A percentile compares a stretch with the other conserved stretches of the same genome.
Conservation (phyloP, 2,797 vertebrate genomes). For the Xenentodon cancila region DNA sequence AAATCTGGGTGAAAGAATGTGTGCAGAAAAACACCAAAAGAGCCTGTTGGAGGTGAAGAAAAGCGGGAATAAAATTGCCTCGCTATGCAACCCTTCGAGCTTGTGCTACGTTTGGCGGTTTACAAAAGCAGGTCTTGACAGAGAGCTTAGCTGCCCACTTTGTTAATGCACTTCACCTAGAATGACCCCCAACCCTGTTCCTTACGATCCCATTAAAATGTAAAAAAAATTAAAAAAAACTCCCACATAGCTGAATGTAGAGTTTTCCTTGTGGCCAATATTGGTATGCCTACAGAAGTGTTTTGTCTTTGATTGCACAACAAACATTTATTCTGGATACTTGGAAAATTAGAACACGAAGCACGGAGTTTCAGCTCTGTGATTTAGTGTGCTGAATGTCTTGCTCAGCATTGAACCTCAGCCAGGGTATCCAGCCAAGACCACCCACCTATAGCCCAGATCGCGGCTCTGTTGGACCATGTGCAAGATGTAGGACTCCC, state of each 20-base stretch:
- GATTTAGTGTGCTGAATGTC: constrained; percentile 37
- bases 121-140: constrained; percentile 61
- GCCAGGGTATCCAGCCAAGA: constrained; percentile 44
- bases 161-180: constrained; percentile 53
- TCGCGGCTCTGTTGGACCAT: constrained; percentile 95
- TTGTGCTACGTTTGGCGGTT: constrained; percentile 57
- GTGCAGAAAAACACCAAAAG: constrained; percentile 53
- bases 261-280: background rate
- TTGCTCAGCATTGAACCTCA: constrained; percentile 22
- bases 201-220: constrained; percentile 29
- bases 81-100: constrained; percentile 61
- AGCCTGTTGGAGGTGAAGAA: constrained; percentile 33
- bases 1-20: constrained; percentile 69
- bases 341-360: constrained; percentile 25
- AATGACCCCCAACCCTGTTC: constrained; percentile 32
- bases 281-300: background rate
- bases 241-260: background rate
- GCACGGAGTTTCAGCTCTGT: constrained; percentile 18
- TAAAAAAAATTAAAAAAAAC: constrained; percentile 6
- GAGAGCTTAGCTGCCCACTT: constrained; percentile 41
- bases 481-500: constrained; percentile 97
- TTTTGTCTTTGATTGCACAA: background rate
- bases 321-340: constrained; percentile 3
- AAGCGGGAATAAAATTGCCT: constrained; percentile 38
- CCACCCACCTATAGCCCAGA: constrained; percentile 94